Base-by-base conservation (phyloP, 1,140 invertebrate genomes). In the Triops longicaudatus region DNA sequence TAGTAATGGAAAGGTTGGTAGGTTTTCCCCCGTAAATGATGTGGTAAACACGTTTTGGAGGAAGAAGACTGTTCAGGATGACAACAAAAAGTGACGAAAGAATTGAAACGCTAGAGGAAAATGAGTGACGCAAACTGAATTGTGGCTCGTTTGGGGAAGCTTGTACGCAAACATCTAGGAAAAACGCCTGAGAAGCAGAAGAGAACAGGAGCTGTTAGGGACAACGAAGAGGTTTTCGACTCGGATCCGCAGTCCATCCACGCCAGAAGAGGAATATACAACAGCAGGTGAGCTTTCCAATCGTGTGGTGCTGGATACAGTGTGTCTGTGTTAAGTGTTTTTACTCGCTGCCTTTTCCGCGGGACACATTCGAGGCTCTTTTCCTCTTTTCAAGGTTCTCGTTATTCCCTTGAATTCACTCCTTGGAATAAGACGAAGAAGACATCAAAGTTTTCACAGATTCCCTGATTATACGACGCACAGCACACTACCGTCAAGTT, bases 21-120 rank as follows among this genome's bases (percentile, higher is more conserved):
- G 31, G 50, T 63, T 63, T 63, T 63, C 14, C 50, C 50, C 50
- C 50, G 0, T 17, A 63, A 63, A n/a, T 63, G 50, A 22, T 63
- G 50, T 0, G 22, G 14, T n/a, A 63, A 63, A 63, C 50, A 63
- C 22, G 50, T 63, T 63, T 63, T 9, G 50, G 50, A 63, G 17
- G 14, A 63, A 63, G 76, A 73, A 78, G 75, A 44, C 31, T 37
- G 7, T 37, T 4, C 31, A 37, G 31, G 31, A 37, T 37, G 31
- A 37, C 31, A 37, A 37, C 31, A 73, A 73, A 28, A 73, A 28
- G 37, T 74, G 31, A 11, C 4, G n/a, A 72, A 75, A 31, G 31
- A 44, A 10, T 73, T 44, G 43, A 27, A 42, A 22, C 72, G 26
- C 11, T 22, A 77, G 71, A 37, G 31, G 31, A 37, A 73, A 77